Base-by-base conservation (phyloP, 2,797 vertebrate species). In the Dallia pectoralis region DNA sequence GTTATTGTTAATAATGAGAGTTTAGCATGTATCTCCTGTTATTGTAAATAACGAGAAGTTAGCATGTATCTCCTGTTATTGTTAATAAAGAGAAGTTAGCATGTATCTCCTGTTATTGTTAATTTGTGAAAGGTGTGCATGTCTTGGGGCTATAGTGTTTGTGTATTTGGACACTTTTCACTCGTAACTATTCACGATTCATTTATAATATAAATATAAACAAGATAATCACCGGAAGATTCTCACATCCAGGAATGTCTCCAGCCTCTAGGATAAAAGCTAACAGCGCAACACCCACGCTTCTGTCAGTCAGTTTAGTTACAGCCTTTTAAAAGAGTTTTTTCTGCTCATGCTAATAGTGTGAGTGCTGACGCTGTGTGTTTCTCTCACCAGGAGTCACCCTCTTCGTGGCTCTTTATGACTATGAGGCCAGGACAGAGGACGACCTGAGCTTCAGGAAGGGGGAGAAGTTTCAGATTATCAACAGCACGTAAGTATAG, bases 361-460 rank as follows among this genome's bases (percentile, higher is more conserved):
- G 47, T 0, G 6, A 22, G 71, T 29, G 16, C 63, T 73, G 29
- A 51, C n/a, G 61, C 48, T 47, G 49, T 73, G 75, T 48, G 7
- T 29, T 71, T 32, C 36, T 73, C 48, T 56, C 68, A 77, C 67
- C 91, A 97, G 97, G 97, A 90, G 96, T 99, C 87, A 99, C 97
- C 73, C 94, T 97, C 74, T 99, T 99, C 86, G 95, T 99, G 92
- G 97, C 97, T 15, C 95, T 99, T 86, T 99, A 99, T 73, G 97
- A 99, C 91, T 99, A 99, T 27, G 96, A 98, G 87, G 97, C 97
- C 14, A 92, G 97, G 81, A 97, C 97, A 3, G 97, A 98, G 91
- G 97, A 99, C 83, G 97, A 99, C 89, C 93, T 99, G 80, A 99
- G 92, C 93, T 99, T 99, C 93, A 94, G 93, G 85, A 99, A 99